Conservation (phyloP, 1,140 invertebrate species). For the Conopomorpha cramerella region DNA sequence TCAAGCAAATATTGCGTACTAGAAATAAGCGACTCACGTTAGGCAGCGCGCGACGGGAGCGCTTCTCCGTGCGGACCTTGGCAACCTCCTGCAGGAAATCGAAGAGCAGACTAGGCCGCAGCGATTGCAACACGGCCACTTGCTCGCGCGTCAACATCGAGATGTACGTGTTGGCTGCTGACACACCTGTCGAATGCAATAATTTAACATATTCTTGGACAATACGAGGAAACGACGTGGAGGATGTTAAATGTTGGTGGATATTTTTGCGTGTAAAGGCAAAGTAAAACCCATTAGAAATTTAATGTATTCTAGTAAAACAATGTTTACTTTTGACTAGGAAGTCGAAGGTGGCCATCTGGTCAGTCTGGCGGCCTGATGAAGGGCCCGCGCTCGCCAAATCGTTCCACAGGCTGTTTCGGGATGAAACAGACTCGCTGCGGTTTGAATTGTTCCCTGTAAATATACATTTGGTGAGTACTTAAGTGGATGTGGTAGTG, state of each 20-base stretch:
- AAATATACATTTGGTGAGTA: too few relatives aligned
- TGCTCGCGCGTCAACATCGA: constrained; percentile 44
- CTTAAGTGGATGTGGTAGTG: too few relatives aligned
- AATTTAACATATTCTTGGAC: constrained; percentile 1
- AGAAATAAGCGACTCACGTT: too few relatives aligned
- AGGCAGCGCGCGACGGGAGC: constrained; percentile 27
- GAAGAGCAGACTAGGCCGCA: constrained; percentile 32
- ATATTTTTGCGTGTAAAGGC: too few relatives aligned
- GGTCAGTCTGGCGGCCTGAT: constrained; percentile 19
- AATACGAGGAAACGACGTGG: too few relatives aligned
- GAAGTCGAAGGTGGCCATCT: constrained; percentile 37
- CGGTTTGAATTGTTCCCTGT: constrained; percentile 11
- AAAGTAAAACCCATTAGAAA: too few relatives aligned
- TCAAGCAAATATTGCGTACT: too few relatives aligned
- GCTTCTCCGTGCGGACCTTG: constrained; percentile 32
- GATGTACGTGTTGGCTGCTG: constrained; percentile 39
- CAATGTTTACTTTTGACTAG: constrained; percentile 33
- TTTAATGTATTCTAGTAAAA: too few relatives aligned
- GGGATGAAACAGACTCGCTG: constrained; percentile 11
- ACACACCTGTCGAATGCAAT: constrained; percentile 19
- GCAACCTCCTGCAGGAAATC: constrained; percentile 40
- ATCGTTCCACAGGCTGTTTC: constrained; percentile 21
- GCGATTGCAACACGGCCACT: constrained; percentile 27
- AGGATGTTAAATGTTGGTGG: too few relatives aligned
- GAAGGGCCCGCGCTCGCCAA: too few relatives aligned